Evolutionary conservation across 2,888 invertebrate species (phyloP), one percentile per base, ranked within the genome.

Genomic region (Euplexia lucipara): DNA sequence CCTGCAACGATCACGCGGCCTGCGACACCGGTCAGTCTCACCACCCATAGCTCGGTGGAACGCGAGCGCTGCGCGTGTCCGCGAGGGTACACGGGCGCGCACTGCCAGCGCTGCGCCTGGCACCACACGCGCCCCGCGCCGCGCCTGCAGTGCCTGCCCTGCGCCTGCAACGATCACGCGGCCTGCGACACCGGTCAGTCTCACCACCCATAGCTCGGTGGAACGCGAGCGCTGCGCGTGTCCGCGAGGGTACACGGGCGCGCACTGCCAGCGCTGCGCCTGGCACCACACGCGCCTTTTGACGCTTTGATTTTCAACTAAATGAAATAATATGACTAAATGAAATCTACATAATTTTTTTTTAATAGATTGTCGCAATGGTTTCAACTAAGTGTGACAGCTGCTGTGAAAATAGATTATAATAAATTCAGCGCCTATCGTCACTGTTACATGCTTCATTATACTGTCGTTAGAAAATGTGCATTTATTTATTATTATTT

Each of bases 121-220:
- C 82, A 84, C 20, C 90, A 92, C 71, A 92, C 86, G 22, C 84
- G 86, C 7, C 96, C 96, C 99, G 98, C 88, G 92, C 96, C 1
- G 80, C 78, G 37, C 77, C 72, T 45, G 56, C 44, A 97, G 84
- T 99, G 99, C 91, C 96, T 97, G 61, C 97, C 97, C 72, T 99
- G 99, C 90, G 97, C 98, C 61, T 99, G 99, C 91, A 97, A 99
- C 89, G 97, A 97, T 0, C 99, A 99, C 90, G 96, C 97, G 9
- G 96, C 96, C 0, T 99, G 99, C 86, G 97, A 99, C 82, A 95
- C 97, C 1, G 91, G 94, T 93, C 26, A 53, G 58, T 70, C n/a
- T n/a, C n/a, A n/a, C n/a, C n/a, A n/a, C n/a, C n/a, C n/a, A n/a
- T n/a, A n/a, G 87, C 0, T 94, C 0, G 96, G 97, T 0, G 65